Evolutionary conservation across 1,140 invertebrate species (phyloP).

Genomic region (Drosophila rhopaloa): DNA sequence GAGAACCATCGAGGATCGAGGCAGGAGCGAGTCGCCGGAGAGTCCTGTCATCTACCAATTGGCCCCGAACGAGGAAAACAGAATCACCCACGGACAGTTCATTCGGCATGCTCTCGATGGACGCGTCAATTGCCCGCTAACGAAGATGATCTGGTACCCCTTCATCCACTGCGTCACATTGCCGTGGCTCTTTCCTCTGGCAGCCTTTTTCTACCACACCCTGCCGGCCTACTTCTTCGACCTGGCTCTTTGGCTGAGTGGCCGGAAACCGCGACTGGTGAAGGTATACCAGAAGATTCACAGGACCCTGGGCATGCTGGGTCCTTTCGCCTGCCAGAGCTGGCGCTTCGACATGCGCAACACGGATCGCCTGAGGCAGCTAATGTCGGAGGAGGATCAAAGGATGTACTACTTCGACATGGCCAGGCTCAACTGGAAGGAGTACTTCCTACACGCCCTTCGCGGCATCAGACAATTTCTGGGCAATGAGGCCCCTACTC

Average conservation of each 20-base stretch:
- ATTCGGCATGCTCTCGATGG: conserved; percentile 64
- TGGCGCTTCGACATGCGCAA: conserved; percentile 90
- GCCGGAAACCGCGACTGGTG: conserved; percentile 84
- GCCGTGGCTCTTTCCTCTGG: conserved; percentile 80
- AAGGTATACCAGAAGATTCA: conserved; percentile 89
- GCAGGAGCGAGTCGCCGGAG: conserved; percentile 7
- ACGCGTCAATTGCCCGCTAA: conserved; percentile 69
- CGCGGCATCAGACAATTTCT: conserved; percentile 88
- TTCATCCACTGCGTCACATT: conserved; percentile 82
- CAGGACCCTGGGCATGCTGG: conserved; percentile 87
- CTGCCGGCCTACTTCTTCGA: conserved; percentile 87
- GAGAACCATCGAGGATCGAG: conserved; percentile 84
- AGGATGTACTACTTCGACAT: conserved; percentile 89
- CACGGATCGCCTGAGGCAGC: conserved; percentile 86
- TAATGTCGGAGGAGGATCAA: conserved; percentile 87
- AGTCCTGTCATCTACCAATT: conserved; percentile 88
- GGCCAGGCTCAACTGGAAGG: conserved; percentile 87
- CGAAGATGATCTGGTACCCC: conserved; percentile 85
- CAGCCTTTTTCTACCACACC: conserved; percentile 85
- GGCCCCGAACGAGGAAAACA: conserved; percentile 87
- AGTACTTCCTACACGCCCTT: conserved; percentile 87
- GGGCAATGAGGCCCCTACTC: conserved; percentile 87
- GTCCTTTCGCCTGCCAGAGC: conserved; percentile 88
- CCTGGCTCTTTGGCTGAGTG: conserved; percentile 80
- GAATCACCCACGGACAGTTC: conserved; percentile 87